Base-by-base conservation (phyloP, 2,888 invertebrate genomes). In the Elmis aenea region DNA sequence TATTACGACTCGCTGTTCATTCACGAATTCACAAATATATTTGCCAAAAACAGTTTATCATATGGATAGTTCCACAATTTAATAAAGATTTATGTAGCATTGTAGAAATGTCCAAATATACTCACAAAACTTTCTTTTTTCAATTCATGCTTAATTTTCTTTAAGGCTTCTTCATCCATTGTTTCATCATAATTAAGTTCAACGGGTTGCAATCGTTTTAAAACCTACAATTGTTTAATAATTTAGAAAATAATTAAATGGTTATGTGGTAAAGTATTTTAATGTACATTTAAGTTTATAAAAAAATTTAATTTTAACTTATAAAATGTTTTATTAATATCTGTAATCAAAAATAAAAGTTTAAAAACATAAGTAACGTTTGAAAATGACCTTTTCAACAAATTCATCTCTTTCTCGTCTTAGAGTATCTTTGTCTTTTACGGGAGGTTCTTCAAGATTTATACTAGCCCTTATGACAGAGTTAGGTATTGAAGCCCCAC, bases 401-500 rank as follows among this genome's bases (percentile, higher is more conserved):
- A 33, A 41, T 14, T 40, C 38, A 21, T 46, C 41, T 6, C 41
- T 30, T 21, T 29, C 35, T 14, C 26, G 26, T 25, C 22, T 41
- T 3, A 16, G 15, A 8, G 32, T 21, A 4, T 16, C 13, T 13
- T 15, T 22, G 14, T 38, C 34, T 8, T 31, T 30, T 4, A 16
- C 14, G 9, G 2, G 5, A 3, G 16, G 5, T 3, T 22, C 13
- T 12, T 26, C 13, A 3, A 15, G 6, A 2, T 26, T 20, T 5
- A 22, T 9, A 4, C 36, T 32, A 2, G 26, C 12, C 31, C 30
- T 34, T 4, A 41, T 31, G 4, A 33, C 14, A 1, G 46, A 46
- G 20, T 46, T 46, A 2, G 46, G 46, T 33, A 44, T 35, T 10
- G 36, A 12, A 3, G 41, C 30, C 6, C 46, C 46, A 16, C 28